phyloP scores from a whole-genome alignment of 1,140 invertebrate genomes.

The Drosophila kanapiae region DNA sequence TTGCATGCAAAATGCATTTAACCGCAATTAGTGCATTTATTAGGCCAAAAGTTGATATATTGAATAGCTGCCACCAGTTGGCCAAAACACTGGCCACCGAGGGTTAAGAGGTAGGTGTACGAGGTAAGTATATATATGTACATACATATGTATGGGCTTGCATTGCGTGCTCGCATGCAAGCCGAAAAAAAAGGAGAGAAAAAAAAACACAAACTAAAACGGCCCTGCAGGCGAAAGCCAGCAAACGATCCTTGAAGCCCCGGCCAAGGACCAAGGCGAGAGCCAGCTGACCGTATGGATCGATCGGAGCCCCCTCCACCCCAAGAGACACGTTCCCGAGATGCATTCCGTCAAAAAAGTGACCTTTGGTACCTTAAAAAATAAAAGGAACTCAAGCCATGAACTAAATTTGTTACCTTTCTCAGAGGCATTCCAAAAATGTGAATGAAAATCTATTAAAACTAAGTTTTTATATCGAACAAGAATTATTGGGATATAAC shows the following conservation, averaged over 20 bases:
- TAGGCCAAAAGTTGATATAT: slow-evolving; percentile 82
- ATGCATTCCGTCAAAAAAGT: background rate
- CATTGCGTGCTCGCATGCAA: slow-evolving; percentile 4
- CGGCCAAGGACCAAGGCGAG: slow-evolving; percentile 15
- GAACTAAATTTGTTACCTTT: background rate
- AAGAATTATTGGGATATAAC: too few species aligned
- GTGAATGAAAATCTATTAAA: background rate
- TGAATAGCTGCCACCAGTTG: slow-evolving; percentile 69
- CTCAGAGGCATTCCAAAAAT: background rate
- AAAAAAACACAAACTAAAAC: background rate
- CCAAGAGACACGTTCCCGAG: background rate
- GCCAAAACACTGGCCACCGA: slow-evolving; percentile 19
- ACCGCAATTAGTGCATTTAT: slow-evolving; percentile 85
- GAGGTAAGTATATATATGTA: background rate
- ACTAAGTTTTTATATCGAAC: too few species aligned
- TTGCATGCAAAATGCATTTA: slow-evolving; percentile 85
- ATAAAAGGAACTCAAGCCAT: background rate
- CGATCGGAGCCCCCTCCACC: background rate
- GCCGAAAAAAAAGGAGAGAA: background rate
- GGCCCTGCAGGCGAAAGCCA: slow-evolving; percentile 38
- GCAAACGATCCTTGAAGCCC: slow-evolving; percentile 46
- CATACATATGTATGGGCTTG: background rate
- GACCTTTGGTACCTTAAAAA: too few species aligned
- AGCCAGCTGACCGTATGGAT: slow-evolving; percentile 21
- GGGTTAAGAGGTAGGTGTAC: slow-evolving; percentile 10